phyloP scores from a whole-genome alignment of 2,113 vertebrate species.

The Cyrtonyx montezumae region DNA sequence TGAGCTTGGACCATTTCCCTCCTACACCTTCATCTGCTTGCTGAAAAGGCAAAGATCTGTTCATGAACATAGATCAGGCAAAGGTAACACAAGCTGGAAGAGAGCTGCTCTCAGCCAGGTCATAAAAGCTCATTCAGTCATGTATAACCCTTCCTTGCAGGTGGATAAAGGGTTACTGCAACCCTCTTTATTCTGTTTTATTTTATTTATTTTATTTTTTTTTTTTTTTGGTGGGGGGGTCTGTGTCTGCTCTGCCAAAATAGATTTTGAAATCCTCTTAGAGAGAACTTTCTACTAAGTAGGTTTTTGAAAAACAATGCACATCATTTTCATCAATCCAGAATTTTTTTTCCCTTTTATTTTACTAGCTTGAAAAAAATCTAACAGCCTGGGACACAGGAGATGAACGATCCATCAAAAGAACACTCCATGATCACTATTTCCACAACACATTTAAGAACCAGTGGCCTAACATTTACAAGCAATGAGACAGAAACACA shows the following conservation, averaged over 20 bases:
- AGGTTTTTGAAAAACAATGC: not conserved
- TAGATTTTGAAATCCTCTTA: not conserved
- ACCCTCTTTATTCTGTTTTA: not conserved
- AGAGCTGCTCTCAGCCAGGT: not conserved
- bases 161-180: not conserved
- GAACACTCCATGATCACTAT: not conserved
- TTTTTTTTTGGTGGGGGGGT: not conserved
- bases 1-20: not conserved
- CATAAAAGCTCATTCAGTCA: not conserved
- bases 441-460: conserved; percentile 1
- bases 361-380: not conserved
- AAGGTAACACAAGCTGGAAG: not conserved
- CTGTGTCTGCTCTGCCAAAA: not conserved
- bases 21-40: rapidly evolving
- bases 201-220: not conserved
- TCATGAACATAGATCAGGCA: not conserved
- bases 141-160: not conserved
- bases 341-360: not conserved
- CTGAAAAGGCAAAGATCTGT: not conserved
- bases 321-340: not conserved
- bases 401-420: not conserved
- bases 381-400: not conserved
- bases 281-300: not conserved
- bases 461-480: not conserved
- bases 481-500: not conserved